phyloP scores from a whole-genome alignment of 2,113 vertebrate species.

The Dipodomys merriami region DNA sequence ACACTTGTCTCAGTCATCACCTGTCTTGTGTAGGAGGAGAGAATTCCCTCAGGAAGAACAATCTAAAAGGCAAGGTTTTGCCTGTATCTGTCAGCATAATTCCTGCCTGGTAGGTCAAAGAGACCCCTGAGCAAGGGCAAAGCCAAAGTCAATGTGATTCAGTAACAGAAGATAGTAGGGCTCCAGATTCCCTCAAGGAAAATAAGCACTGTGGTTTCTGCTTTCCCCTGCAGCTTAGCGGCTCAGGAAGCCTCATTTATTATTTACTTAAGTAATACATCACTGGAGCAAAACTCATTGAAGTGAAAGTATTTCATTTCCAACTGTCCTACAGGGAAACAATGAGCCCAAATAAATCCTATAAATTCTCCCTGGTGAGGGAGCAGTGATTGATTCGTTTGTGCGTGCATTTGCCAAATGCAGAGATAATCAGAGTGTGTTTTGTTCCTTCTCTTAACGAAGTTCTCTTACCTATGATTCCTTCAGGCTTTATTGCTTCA shows the following conservation, averaged over 20 bases:
- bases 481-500: no score
- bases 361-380: neutral
- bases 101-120: neutral
- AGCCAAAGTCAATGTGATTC: neutral
- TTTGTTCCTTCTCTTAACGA: neutral
- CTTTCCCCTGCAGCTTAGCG: neutral
- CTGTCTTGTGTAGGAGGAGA: neutral
- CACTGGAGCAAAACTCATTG: neutral
- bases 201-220: neutral
- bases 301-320: constrained; percentile 17
- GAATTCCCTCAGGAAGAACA: no score
- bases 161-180: neutral
- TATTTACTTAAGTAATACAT: constrained; percentile 46
- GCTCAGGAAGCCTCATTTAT: neutral
- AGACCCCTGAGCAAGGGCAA: neutral
- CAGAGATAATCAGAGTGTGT: neutral
- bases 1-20: neutral
- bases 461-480: neutral
- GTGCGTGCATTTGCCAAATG: neutral
- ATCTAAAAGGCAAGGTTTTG: no score
- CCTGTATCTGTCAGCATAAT: neutral
- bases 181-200: neutral
- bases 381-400: neutral
- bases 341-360: neutral
- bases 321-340: constrained; percentile 19